Base-by-base conservation (phyloP, 2,113 vertebrate genomes). In the Apaloderma vittatum region DNA sequence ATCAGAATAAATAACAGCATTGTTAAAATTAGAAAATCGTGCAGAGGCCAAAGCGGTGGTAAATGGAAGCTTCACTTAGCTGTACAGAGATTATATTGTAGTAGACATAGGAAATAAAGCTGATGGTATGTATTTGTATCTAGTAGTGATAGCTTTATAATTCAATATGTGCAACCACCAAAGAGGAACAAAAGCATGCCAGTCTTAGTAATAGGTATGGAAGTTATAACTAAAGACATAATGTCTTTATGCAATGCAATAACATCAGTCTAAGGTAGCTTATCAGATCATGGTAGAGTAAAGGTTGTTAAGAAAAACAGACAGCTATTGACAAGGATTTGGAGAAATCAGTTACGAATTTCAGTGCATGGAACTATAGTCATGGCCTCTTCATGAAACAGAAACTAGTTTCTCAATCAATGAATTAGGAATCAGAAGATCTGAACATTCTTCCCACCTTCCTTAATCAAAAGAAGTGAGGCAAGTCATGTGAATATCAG, bases 121-220 rank as follows among this genome's bases (percentile, higher is more conserved):
- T 85, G 89, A 87, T 74, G 49, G 72, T 68, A 32, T 74, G 78
- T 68, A 77, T 74, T 93, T 93, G 58, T 66, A 54, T 57, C 54
- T 88, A 43, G 34, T 81, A 66, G 51, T 40, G 84, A 96, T 62
- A 51, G 87, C 87, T 93, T 94, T 90, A 51, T 96, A 91, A 96
- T 95, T 90, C 59, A 90, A 77, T 93, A 91, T 63, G 30, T 49
- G 74, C 45, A 95, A 67, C 89, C 95, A 95, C 93, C 37, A 45
- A 88, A 88, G 62, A 87, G 63, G 57, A 92, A 61, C 70, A 76
- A 90, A 85, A 92, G 37, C 51, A 74, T 29, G 17, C 40, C 45
- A 55, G 40, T 65, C 34, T 81, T 68, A 36, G 36, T 59, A 91
- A 80, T 17, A 68, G 21, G 34, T 57, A 80, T 73, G 57, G 59